These are phyloP conservation scores for Aporophyla lueneburgensis DNA, from an alignment of 2,888 invertebrate species.

Conservation along the genomic window DNA sequence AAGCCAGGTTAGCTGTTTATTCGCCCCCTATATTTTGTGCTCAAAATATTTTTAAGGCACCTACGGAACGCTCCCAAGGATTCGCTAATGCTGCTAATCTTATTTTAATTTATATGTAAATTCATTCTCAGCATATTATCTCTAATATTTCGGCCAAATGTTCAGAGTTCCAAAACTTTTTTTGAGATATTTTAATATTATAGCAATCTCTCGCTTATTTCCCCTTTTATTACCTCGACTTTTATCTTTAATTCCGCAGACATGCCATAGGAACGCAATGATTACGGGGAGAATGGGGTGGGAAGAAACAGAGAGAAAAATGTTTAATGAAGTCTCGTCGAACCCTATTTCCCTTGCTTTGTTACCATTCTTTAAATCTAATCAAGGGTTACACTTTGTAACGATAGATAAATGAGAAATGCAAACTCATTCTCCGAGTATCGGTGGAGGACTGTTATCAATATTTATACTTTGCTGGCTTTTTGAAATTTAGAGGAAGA, in stretches of 20 bases:
- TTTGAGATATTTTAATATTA: constrained; percentile 79
- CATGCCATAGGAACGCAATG: constrained; percentile 80
- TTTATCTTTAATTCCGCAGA: constrained; percentile 83
- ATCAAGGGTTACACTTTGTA: constrained; percentile 77
- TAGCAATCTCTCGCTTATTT: constrained; percentile 78
- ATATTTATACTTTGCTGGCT: background rate
- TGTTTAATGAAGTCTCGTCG: constrained; percentile 82
- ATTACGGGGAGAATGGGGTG: constrained; percentile 78
- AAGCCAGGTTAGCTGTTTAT: constrained; percentile 57
- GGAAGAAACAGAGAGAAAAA: constrained; percentile 78
- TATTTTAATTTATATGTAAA: constrained; percentile 82
- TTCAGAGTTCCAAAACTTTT: constrained; percentile 74
- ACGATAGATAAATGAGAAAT: constrained; percentile 68
- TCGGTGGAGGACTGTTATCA: background rate
- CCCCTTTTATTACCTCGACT: constrained; percentile 79
- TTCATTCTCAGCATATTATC: constrained; percentile 78
- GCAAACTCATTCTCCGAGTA: constrained; percentile 8
- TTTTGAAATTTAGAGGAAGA: background rate
- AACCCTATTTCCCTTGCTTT: constrained; percentile 76
- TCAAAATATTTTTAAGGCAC: constrained; percentile 67
- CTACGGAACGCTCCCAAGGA: constrained; percentile 66
- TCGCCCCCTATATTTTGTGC: constrained; percentile 61
- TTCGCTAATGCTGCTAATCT: constrained; percentile 77
- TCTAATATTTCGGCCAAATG: constrained; percentile 75
- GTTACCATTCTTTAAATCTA: constrained; percentile 81